Evolutionary conservation across 37 sponge, comb jelly and placozoan species (phyloP).

Genomic region (Mnemiopsis leidyi): DNA sequence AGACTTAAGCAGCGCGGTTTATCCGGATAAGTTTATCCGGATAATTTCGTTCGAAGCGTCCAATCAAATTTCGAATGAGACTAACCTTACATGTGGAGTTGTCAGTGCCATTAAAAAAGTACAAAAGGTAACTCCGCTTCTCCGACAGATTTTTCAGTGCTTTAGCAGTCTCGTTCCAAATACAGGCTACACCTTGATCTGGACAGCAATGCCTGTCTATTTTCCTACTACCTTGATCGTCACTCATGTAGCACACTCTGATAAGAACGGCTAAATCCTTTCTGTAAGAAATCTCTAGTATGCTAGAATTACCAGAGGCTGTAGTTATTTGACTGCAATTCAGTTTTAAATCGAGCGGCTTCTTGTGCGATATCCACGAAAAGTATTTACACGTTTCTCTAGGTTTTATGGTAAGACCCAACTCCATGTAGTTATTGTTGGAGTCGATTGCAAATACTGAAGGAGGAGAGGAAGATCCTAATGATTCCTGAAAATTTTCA

Average conservation of each 20-base stretch:
- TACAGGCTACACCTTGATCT: neutral
- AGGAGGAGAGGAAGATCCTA: neutral
- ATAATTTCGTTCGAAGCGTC: no score
- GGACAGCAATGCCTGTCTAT: neutral
- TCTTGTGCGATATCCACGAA: neutral
- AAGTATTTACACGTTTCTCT: constrained; percentile 1
- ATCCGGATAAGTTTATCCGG: no score
- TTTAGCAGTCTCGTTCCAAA: neutral
- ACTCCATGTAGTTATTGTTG: neutral
- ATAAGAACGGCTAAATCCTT: neutral
- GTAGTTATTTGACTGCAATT: neutral
- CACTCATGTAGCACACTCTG: neutral
- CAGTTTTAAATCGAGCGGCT: neutral
- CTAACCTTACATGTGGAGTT: neutral
- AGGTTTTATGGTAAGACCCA: neutral
- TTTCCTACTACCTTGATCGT: neutral
- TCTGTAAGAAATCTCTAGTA: neutral
- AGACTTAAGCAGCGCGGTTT: no score
- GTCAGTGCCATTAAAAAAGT: neutral
- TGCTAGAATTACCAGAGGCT: neutral
- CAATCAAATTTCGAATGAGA: no score
- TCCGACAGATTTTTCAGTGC: neutral
- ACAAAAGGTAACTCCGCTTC: neutral
- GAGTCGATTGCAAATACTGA: no score
- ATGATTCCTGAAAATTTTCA: neutral